Base-by-base conservation (phyloP, 2,797 vertebrate species). In the Hydrolagus colliei region DNA sequence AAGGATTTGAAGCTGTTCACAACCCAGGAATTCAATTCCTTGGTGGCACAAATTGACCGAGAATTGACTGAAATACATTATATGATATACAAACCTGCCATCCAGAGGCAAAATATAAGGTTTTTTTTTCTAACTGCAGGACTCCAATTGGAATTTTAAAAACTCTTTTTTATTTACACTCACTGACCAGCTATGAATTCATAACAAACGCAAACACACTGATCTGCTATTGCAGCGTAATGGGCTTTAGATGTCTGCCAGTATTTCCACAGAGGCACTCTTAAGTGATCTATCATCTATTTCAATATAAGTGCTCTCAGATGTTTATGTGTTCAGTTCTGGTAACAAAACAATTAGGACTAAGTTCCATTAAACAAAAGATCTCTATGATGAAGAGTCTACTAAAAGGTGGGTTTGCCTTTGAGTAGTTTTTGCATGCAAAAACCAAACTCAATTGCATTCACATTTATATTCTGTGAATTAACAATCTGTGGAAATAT, bases 221-320 rank as follows among this genome's bases (percentile, higher is more conserved):
- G 79, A 84, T 41, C 79, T 68, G 9, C 65, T 68, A 65, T 80
- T 82, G 65, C 6, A 68, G 63, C 63, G 68, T 68, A 68, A 82
- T 82, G 20, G 22, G 65, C 11, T 32, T 68, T 41, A 84, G 65
- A 82, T 68, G 32, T 32, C 65, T 41, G 65, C 32, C 63, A 82
- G 79, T 41, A 41, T 82, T 68, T 82, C 22, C 27, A 82, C 27
- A 82, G 79, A 68, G 79, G 79, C 79, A 41, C 27, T 68, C 63
- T 67, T 52, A 67, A 41, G 79, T 84, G 79, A 84, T 67, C 79
- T 35, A 71, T 68, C 65, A 84, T 84, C 79, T 18, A 84, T 84
- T 71, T 84, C 79, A 84, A 84, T 71, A 71, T 71, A 84, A 84
- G 65, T 84, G 79, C 32, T 84, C 79, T 84, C 79, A 84, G 16